phyloP scores from a whole-genome alignment of 2,888 invertebrate genomes.

The Zhuqinia jingwanae region DNA sequence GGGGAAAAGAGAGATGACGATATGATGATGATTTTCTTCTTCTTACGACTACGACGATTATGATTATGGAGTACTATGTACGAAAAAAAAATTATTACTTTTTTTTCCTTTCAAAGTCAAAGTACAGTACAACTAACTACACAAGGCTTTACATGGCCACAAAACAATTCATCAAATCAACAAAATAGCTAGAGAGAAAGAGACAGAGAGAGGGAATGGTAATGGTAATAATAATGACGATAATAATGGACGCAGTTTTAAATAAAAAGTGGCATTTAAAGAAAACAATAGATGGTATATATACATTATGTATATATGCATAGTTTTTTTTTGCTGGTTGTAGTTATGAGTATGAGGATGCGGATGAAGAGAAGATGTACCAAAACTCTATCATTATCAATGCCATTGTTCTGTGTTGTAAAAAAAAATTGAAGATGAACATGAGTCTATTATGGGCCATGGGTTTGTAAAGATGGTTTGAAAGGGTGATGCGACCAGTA shows the following conservation, averaged over 20 bases:
- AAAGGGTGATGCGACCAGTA: background rate
- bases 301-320: too few relatives aligned
- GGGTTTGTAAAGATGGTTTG: background rate
- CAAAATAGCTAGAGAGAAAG: background rate
- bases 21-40: too few relatives aligned
- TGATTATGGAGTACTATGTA: slow-evolving; percentile 46
- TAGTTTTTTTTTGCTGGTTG: slow-evolving; percentile 16
- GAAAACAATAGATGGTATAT: slow-evolving; percentile 26
- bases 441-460: background rate
- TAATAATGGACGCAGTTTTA: slow-evolving; percentile 24
- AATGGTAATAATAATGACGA: slow-evolving; percentile 6
- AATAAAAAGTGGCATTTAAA: slow-evolving; percentile 47
- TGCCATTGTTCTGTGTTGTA: background rate
- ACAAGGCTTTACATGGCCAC: background rate
- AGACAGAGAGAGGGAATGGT: background rate
- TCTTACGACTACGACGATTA: slow-evolving; percentile 30
- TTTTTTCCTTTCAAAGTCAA: background rate
- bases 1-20: background rate
- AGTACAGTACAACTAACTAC: background rate
- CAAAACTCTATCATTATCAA: slow-evolving; percentile 27
- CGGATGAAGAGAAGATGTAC: background rate
- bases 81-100: background rate
- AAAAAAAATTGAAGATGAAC: background rate
- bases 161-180: background rate
- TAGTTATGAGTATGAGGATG: background rate